Base-by-base conservation (phyloP, 2,113 vertebrate genomes). In the Alethe castanea region DNA sequence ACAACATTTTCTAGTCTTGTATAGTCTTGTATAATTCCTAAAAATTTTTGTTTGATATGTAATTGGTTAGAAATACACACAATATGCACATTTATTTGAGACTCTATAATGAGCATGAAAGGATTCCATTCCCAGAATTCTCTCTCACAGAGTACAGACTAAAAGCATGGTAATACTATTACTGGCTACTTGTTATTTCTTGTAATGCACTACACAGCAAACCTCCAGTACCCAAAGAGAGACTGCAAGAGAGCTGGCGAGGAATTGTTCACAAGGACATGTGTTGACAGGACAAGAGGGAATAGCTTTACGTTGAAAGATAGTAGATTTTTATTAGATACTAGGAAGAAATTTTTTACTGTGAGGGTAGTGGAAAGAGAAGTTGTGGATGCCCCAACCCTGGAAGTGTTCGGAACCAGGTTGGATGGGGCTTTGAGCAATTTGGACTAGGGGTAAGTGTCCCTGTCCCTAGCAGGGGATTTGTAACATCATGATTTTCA, bases 401-500 rank as follows among this genome's bases (percentile, higher is more conserved):
- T 38, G 19, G 28, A 59, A 59, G 11, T 38, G 12, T 29, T 66
- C 15, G 38, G n/a, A 28, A 28, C 4, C 11, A 22, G 12, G 16
- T 6, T 53, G 24, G 24, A 25, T 60, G 19, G 5, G 5, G 38
- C 19, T 74, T 47, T 0, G 0, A 60, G 29, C 4, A 67, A 35
- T 45, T 29, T 60, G 29, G 16, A 29, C 8, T 18, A 18, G 19
- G 16, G 11, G 14, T 26, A 67, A 14, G 4, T n/a, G 15, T 14
- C n/a, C 24, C 38, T 53, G 28, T 31, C 19, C 28, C 15, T 67
- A 28, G 5, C 4, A 47, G 24, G 6, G 2, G 2, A 3, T 2
- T 25, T 67, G 16, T 45, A 47, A 38, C 15, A 53, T 18, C 6
- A 25, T 25, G 19, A n/a, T 60, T n/a, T 28, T 45, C 17, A 25